A percentile compares a stretch with the other conserved stretches of the same genome.
Evolutionary conservation across 1,140 invertebrate species (phyloP).

Genomic region (Dendrolimus kikuchii): DNA sequence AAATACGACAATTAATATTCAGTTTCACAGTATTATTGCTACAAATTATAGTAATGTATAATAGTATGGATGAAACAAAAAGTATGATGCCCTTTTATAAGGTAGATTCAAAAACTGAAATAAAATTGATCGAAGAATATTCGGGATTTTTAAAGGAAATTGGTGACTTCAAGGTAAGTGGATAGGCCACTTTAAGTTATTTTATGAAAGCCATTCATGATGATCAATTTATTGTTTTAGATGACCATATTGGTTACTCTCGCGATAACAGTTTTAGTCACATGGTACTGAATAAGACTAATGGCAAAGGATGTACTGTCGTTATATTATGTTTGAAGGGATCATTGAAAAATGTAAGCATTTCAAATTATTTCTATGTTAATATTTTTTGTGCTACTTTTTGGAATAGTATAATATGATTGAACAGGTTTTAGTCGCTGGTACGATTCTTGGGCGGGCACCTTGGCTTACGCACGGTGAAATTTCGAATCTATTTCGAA

Average conservation of each 20-base stretch:
- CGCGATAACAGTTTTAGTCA: slow-evolving; percentile 13
- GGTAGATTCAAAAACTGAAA: no score
- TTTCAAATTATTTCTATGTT: not conserved
- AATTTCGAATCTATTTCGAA: not conserved
- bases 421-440: no score
- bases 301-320: slow-evolving; percentile 15
- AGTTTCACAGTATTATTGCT: no score
- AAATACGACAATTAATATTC: no score
- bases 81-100: no score
- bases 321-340: slow-evolving; percentile 6
- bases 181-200: not conserved
- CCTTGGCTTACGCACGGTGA: no score
- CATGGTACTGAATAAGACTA: slow-evolving; percentile 10
- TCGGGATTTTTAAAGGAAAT: no score
- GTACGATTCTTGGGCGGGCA: not conserved
- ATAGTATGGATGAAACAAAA: no score
- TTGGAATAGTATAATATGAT: not conserved
- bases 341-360: slow-evolving; percentile 8
- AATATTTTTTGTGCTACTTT: not conserved
- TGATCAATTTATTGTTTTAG: slow-evolving; percentile 12
- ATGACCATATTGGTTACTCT: slow-evolving; percentile 18
- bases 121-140: no score
- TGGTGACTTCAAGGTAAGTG: not conserved
- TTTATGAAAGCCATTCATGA: not conserved
- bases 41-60: no score